phyloP scores from a whole-genome alignment of 2,113 vertebrate species.

The Pygoscelis adeliae region DNA sequence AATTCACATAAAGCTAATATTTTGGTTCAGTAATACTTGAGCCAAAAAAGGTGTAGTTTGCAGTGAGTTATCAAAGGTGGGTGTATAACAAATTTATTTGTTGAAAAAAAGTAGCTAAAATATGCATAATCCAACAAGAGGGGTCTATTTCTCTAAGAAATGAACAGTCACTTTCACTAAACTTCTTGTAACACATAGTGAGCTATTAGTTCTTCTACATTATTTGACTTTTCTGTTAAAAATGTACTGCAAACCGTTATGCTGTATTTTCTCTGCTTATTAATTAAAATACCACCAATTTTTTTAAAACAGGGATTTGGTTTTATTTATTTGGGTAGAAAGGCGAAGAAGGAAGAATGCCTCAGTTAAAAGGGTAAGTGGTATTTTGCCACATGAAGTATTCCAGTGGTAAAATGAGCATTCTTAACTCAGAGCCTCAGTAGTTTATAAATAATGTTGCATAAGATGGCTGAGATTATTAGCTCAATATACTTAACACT shows the following conservation, averaged over 20 bases:
- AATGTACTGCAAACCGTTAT: background rate
- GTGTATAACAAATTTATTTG: background rate
- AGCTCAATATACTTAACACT: background rate
- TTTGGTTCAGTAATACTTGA: background rate
- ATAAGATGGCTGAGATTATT: background rate
- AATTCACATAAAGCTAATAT: background rate
- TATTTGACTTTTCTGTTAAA: background rate
- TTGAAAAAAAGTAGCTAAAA: background rate
- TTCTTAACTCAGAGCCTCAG: background rate
- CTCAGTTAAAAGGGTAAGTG: background rate
- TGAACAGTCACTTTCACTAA: background rate
- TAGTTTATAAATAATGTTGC: background rate
- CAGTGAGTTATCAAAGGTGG: background rate
- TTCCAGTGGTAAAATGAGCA: background rate
- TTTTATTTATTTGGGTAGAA: background rate
- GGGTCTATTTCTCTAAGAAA: background rate
- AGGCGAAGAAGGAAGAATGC: background rate
- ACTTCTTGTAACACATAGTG: background rate
- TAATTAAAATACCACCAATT: background rate
- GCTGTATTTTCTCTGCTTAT: fast-evolving
- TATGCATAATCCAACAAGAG: background rate
- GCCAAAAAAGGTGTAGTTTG: background rate
- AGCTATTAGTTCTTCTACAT: background rate
- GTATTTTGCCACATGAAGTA: background rate
- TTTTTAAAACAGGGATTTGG: fast-evolving